Percentiles rank a stretch among this genome's conserved stretches.
phyloP scores from a whole-genome alignment of 2,888 invertebrate genomes.

The Podabrus alpinus region DNA sequence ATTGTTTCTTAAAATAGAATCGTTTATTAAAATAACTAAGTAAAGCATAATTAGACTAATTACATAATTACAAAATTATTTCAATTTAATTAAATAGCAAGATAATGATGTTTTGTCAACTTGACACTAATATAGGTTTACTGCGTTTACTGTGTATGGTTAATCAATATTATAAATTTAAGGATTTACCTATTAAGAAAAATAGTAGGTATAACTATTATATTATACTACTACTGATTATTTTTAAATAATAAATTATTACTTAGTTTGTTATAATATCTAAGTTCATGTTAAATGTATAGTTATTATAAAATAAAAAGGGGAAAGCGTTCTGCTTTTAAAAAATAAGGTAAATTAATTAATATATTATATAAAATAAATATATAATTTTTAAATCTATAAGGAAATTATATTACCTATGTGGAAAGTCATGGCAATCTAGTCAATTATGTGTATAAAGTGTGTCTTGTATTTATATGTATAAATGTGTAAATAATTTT shows the following conservation, averaged over 20 bases:
- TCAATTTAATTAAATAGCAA: not conserved
- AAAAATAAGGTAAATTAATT: slow-evolving; percentile 6
- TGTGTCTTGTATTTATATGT: slow-evolving; percentile 22
- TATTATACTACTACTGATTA: not conserved
- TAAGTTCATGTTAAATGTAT: slow-evolving; percentile 22
- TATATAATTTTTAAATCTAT: not conserved
- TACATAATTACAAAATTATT: not conserved
- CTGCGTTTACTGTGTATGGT: not conserved
- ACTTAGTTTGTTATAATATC: not conserved
- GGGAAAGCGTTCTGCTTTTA: slow-evolving; percentile 27
- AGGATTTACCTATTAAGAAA: not conserved
- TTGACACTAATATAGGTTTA: not conserved
- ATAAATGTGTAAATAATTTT: slow-evolving; percentile 19
- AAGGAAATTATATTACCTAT: slow-evolving; percentile 6
- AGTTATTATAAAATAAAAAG: slow-evolving; percentile 20
- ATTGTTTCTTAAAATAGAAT: not conserved
- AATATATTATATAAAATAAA: not conserved
- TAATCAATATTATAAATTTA: not conserved
- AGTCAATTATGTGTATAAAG: slow-evolving; percentile 28
- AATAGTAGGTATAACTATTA: not conserved
- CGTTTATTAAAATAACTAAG: not conserved
- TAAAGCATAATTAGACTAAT: not conserved
- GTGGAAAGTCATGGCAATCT: slow-evolving; percentile 16
- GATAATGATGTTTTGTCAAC: not conserved
- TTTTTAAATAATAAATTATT: slow-evolving; percentile 1